Evolutionary conservation across 2,888 invertebrate genomes (phyloP).

Genomic region (Teleogryllus oceanicus): DNA sequence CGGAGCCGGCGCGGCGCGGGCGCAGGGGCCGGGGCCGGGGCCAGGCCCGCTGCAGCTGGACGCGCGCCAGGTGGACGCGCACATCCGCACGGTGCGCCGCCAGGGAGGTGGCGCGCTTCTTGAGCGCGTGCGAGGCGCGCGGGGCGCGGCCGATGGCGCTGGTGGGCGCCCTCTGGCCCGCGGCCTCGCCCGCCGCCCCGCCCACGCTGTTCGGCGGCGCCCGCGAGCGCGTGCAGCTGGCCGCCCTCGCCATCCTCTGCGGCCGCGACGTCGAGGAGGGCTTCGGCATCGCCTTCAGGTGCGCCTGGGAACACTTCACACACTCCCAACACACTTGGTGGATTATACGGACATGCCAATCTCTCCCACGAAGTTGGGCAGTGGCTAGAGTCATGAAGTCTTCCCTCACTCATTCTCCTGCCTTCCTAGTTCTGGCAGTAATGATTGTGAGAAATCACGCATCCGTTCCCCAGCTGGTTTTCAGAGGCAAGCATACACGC

Average conservation of each 20-base stretch:
- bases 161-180: neutral
- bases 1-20: neutral
- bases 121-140: slow-evolving; percentile 61
- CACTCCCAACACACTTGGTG: no score
- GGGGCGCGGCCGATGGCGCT: slow-evolving; percentile 39
- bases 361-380: no score
- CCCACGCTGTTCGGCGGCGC: slow-evolving; percentile 71
- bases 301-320: slow-evolving; percentile 36
- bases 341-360: no score
- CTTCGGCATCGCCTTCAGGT: slow-evolving; percentile 68
- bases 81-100: slow-evolving; percentile 73
- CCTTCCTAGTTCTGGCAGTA: no score
- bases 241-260: slow-evolving; percentile 63
- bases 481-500: no score
- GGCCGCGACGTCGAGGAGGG: slow-evolving; percentile 67
- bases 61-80: slow-evolving; percentile 65
- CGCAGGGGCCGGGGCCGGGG: neutral
- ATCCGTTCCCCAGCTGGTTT: no score
- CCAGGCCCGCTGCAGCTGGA: slow-evolving; percentile 53
- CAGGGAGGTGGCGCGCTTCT: slow-evolving; percentile 75
- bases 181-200: slow-evolving; percentile 42
- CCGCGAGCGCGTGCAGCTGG: slow-evolving; percentile 66
- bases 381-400: no score
- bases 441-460: no score
- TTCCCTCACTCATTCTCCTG: no score